Percentiles rank a stretch among this genome's conserved stretches.
phyloP scores from a whole-genome alignment of 1,140 invertebrate species.

The Trissolcus basalis region DNA sequence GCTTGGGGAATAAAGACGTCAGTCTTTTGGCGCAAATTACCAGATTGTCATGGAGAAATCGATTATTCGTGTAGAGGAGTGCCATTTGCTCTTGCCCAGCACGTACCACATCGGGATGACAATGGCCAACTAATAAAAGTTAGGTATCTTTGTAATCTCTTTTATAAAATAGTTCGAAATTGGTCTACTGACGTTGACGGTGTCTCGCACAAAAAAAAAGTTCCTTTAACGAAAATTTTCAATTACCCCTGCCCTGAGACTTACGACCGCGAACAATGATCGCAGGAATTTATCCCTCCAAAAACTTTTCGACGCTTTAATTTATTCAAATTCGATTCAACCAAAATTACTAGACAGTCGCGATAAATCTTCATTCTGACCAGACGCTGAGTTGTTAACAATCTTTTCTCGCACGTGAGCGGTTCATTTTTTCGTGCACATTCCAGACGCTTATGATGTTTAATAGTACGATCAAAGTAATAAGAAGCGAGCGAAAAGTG shows the following conservation, averaged over 20 bases:
- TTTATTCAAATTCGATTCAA: conserved; percentile 43
- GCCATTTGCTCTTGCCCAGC: conserved; percentile 93
- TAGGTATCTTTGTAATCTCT: conserved; percentile 42
- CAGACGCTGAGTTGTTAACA: not conserved
- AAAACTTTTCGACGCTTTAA: conserved; percentile 19
- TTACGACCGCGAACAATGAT: conserved; percentile 33
- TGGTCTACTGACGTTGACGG: conserved; percentile 20
- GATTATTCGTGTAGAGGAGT: conserved; percentile 93
- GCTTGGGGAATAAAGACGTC: conserved; percentile 86
- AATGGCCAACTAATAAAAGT: conserved; percentile 90
- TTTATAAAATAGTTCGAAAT: conserved; percentile 45
- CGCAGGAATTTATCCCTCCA: conserved; percentile 14
- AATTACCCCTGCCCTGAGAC: conserved; percentile 33
- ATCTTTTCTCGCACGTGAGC: too few relatives aligned
- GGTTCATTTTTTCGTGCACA: too few relatives aligned
- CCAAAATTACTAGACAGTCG: conserved; percentile 8
- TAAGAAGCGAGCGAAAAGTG: conserved; percentile 38
- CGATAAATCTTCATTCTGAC: not conserved
- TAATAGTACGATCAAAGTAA: conserved; percentile 48
- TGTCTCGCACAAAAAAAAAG: conserved; percentile 20
- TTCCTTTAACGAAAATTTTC: conserved; percentile 44
- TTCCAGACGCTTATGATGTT: conserved; percentile 22
- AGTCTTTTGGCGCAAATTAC: conserved; percentile 93
- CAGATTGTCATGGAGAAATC: conserved; percentile 96
- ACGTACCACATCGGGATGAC: conserved; percentile 94